Conservation (phyloP, 1,140 invertebrate genomes). For the Tetranychus cinnabarinus region DNA sequence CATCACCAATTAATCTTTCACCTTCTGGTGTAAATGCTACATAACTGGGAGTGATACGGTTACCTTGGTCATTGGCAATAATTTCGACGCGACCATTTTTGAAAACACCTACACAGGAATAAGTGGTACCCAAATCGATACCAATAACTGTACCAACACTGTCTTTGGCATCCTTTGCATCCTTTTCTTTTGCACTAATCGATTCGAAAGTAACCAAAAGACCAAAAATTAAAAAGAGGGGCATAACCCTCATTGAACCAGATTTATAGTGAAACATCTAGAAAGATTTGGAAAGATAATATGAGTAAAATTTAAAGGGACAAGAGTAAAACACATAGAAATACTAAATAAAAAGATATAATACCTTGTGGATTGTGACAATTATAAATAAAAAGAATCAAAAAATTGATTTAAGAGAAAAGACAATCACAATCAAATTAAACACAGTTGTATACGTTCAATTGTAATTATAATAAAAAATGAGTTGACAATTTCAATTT, state of each 20-base stretch:
- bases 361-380: no score
- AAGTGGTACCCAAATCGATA: constrained; percentile 96
- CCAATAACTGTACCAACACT: constrained; percentile 48
- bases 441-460: no score
- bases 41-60: constrained; percentile 90
- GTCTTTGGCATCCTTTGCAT: background rate
- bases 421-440: no score
- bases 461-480: no score
- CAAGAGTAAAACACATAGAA: no score
- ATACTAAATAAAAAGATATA: no score
- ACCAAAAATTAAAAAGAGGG: background rate
- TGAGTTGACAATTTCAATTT: no score
- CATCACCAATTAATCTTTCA: constrained; percentile 86
- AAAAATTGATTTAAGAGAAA: no score
- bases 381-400: no score
- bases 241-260: background rate
- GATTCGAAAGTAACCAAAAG: background rate
- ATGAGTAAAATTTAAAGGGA: no score
- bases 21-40: constrained; percentile 87
- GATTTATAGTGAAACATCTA: no score
- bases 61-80: constrained; percentile 94
- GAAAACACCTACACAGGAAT: constrained; percentile 95
- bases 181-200: background rate
- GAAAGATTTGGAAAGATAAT: no score
- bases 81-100: constrained; percentile 95